Evolutionary conservation across 2,888 invertebrate species (phyloP).

Genomic region (Drosophila ustulata): DNA sequence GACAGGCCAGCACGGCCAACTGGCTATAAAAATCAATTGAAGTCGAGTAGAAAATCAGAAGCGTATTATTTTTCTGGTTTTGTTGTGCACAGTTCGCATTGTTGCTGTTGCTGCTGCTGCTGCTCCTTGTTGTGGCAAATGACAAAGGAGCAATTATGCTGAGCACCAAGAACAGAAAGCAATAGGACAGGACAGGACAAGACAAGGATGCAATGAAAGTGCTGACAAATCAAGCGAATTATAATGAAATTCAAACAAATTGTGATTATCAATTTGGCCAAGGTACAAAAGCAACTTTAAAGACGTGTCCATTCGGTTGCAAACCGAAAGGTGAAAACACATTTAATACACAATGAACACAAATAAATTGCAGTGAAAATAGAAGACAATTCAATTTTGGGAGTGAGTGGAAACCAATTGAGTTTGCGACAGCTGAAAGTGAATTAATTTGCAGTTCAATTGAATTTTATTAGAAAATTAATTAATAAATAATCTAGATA

Average conservation of each 20-base stretch:
- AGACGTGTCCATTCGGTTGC: slow-evolving; percentile 1
- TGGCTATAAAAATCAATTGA: slow-evolving; percentile 73
- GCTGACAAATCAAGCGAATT: slow-evolving; percentile 65
- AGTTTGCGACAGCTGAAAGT: slow-evolving; percentile 1
- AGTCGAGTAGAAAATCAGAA: slow-evolving; percentile 78
- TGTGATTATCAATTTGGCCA: slow-evolving; percentile 61
- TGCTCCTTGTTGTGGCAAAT: slow-evolving; percentile 65
- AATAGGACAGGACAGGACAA: not conserved
- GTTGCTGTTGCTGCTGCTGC: slow-evolving; percentile 22
- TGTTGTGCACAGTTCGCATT: slow-evolving; percentile 18
- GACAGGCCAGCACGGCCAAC: slow-evolving; percentile 39
- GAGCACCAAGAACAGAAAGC: slow-evolving; percentile 36
- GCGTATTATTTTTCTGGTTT: slow-evolving; percentile 60
- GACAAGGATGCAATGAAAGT: slow-evolving; percentile 39
- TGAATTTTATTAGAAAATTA: not conserved
- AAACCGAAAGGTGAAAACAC: slow-evolving; percentile 15
- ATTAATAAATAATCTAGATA: not conserved
- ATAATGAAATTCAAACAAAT: slow-evolving; percentile 63
- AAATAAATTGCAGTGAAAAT: slow-evolving; percentile 39
- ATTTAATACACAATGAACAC: slow-evolving; percentile 11
- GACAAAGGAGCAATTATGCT: slow-evolving; percentile 75
- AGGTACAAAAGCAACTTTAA: slow-evolving; percentile 24
- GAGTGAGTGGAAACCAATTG: slow-evolving; percentile 14
- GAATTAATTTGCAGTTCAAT: not conserved
- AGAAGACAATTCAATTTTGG: slow-evolving; percentile 26